A percentile compares a stretch with the other conserved stretches of the same genome.
Evolutionary conservation across 2,797 vertebrate species (phyloP).

Genomic region (Luscinia megarhynchos): DNA sequence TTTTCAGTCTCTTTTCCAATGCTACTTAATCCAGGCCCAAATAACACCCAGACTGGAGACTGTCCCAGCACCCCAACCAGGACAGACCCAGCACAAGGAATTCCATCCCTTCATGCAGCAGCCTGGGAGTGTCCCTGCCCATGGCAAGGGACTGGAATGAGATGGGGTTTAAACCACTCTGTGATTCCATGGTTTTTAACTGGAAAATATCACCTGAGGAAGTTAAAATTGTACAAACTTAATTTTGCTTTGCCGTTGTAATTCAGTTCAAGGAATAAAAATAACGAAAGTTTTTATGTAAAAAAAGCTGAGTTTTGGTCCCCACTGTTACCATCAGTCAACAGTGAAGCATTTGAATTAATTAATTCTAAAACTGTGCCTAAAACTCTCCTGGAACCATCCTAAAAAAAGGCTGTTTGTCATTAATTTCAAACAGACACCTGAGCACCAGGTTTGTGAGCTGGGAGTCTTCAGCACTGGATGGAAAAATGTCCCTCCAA

Average conservation of each 20-base stretch:
- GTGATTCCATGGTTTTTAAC: background rate
- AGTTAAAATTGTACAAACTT: background rate
- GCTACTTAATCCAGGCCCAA: background rate
- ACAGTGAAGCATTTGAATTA: background rate
- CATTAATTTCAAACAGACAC: background rate
- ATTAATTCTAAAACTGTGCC: background rate
- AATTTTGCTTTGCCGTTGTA: background rate
- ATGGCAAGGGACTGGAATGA: background rate
- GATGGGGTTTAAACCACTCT: background rate
- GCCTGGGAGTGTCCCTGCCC: background rate
- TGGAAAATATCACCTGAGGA: background rate
- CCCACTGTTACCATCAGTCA: rapidly evolving
- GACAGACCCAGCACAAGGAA: background rate
- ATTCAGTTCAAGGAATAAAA: background rate
- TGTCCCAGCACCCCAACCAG: background rate
- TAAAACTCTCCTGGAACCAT: background rate
- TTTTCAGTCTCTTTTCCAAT: background rate
- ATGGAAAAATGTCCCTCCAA: background rate
- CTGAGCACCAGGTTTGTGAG: background rate
- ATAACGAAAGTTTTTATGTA: rapidly evolving
- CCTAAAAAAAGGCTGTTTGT: background rate
- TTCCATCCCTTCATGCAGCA: background rate
- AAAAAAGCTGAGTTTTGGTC: background rate
- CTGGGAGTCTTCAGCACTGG: background rate
- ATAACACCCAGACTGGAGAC: rapidly evolving